These are phyloP conservation scores for Spodoptera picta DNA, from an alignment of 2,888 invertebrate genomes.

Conservation along the genomic window DNA sequence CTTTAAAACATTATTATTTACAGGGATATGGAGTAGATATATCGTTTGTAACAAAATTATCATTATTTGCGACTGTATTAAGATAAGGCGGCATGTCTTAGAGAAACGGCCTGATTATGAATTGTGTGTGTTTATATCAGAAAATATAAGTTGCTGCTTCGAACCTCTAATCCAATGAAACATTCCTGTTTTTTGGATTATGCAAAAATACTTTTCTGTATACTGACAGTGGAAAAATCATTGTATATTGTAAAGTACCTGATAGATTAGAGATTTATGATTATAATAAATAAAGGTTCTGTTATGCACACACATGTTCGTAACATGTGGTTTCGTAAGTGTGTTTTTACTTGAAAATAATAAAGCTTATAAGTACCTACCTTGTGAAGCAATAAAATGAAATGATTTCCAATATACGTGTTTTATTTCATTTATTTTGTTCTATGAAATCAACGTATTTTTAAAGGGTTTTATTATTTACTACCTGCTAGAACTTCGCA, in stretches of 20 bases:
- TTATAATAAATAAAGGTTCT: conserved; percentile 64
- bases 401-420: conserved; percentile 75
- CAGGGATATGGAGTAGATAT: conserved; percentile 51
- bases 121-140: conserved; percentile 78
- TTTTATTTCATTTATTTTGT: conserved; percentile 61
- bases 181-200: conserved; percentile 68
- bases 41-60: conserved; percentile 54
- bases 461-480: too few species aligned
- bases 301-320: conserved; percentile 79
- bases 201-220: conserved; percentile 49
- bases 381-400: conserved; percentile 83
- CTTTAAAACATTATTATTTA: conserved; percentile 47
- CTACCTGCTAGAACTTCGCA: too few species aligned
- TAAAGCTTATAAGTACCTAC: conserved; percentile 79
- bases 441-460: not conserved
- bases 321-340: conserved; percentile 71
- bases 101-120: conserved; percentile 68
- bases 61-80: conserved; percentile 55
- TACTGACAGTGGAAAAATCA: conserved; percentile 59
- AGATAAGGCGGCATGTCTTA: conserved; percentile 48
- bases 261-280: conserved; percentile 76
- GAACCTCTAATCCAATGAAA: conserved; percentile 60
- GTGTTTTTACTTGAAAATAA: conserved; percentile 75
- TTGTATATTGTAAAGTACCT: conserved; percentile 80
- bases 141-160: conserved; percentile 57